Base-by-base conservation (phyloP, 2,113 vertebrate species). In the Anhinga rufa region DNA sequence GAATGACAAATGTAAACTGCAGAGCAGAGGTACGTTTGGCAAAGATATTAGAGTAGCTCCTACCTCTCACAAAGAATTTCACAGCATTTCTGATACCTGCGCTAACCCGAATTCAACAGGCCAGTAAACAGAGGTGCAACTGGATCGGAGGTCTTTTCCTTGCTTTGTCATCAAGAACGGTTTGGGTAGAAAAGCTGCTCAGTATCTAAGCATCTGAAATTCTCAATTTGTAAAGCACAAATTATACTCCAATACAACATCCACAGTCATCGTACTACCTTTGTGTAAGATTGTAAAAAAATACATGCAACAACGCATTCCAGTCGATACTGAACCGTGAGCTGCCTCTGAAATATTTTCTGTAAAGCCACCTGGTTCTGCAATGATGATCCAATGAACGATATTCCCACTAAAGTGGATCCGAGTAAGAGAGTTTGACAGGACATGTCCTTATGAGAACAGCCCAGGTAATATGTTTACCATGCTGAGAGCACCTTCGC, bases 1-100 rank as follows among this genome's bases (percentile, higher is more conserved):
- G 78, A 90, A 86, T 58, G 84, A 77, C 58, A 95, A 85, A 92
- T 34, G 58, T 79, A 71, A 94, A 74, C 34, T 46, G 58, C 54
- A 66, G 55, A 88, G 19, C 12, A 65, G 74, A 86, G 44, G 61
- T 32, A 40, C 22, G 24, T 28, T 38, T 92, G 61, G 74, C 81
- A 85, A 21, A 4, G 66, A 51, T 82, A 29, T 4, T 48, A 42
- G 31, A 13, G 49, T 34, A 79, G 70, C 51, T 72, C 34, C 46
- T 69, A 57, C 29, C 34, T 61, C 80, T 61, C 17, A 54, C 29
- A 57, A 87, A 48, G 38, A 80, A 90, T 48, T 90, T n/a, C 20
- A 20, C 18, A 54, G 72, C 42, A 48, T 60, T 88, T 86, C 88
- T 88, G 40, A 52, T 12, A 87, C 25, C 52, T 86, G 64, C 66